These are phyloP conservation scores for Trachurus trachurus DNA, from an alignment of 2,797 vertebrate genomes.

Conservation along the genomic window DNA sequence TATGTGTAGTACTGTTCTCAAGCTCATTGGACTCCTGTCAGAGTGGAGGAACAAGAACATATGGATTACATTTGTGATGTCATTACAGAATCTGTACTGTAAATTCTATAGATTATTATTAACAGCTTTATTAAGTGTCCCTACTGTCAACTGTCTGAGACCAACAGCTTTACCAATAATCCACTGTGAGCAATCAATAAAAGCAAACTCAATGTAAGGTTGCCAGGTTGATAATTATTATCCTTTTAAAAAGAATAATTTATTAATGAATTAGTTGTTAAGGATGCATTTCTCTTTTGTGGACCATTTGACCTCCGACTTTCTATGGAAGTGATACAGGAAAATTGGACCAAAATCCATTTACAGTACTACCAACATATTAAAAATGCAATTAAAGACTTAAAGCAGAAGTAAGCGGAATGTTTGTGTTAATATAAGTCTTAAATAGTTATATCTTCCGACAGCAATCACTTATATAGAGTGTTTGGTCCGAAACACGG, in stretches of 20 bases:
- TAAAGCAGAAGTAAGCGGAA: too few species aligned
- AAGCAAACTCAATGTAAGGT: not conserved
- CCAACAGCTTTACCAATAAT: not conserved
- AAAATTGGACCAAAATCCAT: not conserved
- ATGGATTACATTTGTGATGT: not conserved
- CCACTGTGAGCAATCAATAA: not conserved
- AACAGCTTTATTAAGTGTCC: too few species aligned
- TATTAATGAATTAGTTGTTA: not conserved
- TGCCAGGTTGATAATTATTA: not conserved
- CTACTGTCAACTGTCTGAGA: too few species aligned
- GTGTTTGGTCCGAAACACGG: too few species aligned
- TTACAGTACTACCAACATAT: not conserved
- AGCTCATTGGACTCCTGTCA: conserved; percentile 54
- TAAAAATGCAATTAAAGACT: not conserved
- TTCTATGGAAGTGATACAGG: not conserved
- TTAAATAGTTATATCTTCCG: too few species aligned
- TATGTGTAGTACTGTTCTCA: conserved; percentile 89
- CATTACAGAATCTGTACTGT: too few species aligned
- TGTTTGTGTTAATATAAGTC: too few species aligned
- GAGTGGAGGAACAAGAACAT: not conserved
- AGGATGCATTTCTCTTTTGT: not conserved
- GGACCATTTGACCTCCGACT: not conserved
- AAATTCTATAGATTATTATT: too few species aligned
- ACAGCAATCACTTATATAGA: too few species aligned
- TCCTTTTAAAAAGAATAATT: not conserved